These are phyloP conservation scores for Salticus scenicus DNA, from an alignment of 2,888 invertebrate species.

Conservation along the genomic window DNA sequence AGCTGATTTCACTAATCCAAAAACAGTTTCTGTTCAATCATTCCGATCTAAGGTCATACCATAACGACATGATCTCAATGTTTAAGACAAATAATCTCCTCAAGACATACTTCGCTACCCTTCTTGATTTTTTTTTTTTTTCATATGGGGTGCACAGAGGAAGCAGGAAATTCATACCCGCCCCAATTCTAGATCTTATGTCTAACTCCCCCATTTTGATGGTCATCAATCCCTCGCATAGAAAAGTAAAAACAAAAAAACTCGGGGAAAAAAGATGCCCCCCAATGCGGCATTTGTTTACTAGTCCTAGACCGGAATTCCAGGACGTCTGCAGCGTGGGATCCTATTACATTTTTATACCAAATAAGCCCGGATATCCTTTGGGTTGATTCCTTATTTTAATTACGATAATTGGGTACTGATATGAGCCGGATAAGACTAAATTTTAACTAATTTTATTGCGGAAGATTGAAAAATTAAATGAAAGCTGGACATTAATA, in stretches of 20 bases:
- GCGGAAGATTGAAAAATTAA: no score
- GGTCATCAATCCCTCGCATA: conserved; percentile 60
- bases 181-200: conserved; percentile 8
- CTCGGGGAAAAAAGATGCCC: background rate
- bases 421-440: background rate
- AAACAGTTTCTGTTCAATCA: background rate
- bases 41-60: background rate
- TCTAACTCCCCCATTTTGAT: conserved; percentile 50
- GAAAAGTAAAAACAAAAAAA: conserved; percentile 14
- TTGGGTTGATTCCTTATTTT: background rate
- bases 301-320: conserved; percentile 62
- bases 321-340: conserved; percentile 48
- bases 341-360: conserved; percentile 52
- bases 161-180: conserved; percentile 62
- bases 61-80: conserved; percentile 38
- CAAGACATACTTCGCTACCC: conserved; percentile 7
- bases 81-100: conserved; percentile 40
- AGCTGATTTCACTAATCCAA: background rate
- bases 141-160: conserved; percentile 41
- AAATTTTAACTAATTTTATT: no score
- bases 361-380: conserved; percentile 22
- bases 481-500: no score
- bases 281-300: conserved; percentile 62
- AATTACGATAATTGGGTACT: background rate
- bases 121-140: background rate